Conservation (phyloP, 1,140 invertebrate species). For the Drosophila hydei region DNA sequence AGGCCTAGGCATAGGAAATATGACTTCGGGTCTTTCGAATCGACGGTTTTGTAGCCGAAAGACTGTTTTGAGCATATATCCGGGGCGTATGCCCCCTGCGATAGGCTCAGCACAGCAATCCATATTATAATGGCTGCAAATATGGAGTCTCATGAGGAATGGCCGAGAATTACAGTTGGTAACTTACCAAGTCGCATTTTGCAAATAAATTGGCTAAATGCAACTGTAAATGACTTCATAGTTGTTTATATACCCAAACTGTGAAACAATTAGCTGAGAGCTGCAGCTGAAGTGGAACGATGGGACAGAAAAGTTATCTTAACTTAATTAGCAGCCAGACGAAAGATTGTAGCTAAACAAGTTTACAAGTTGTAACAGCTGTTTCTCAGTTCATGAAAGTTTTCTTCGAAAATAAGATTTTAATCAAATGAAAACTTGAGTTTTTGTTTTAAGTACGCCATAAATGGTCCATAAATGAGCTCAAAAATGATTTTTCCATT, state of each 20-base stretch:
- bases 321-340: slow-evolving; percentile 7
- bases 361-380: neutral
- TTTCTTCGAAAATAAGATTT: neutral
- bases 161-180: neutral
- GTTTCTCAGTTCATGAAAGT: no score
- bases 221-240: no score
- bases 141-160: neutral
- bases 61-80: slow-evolving; percentile 19
- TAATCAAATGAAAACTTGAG: neutral
- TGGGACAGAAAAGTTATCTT: neutral
- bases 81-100: neutral
- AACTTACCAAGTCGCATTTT: slow-evolving; percentile 35
- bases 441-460: neutral
- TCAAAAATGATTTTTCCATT: slow-evolving; percentile 7
- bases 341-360: neutral
- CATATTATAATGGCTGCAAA: slow-evolving; percentile 18
- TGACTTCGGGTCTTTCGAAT: slow-evolving; percentile 10
- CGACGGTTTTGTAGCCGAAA: slow-evolving; percentile 29
- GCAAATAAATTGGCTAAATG: neutral
- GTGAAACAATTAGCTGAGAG: slow-evolving; percentile 22
- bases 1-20: slow-evolving; percentile 33
- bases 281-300: neutral
- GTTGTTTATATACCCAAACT: slow-evolving; percentile 12
- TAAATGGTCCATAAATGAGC: neutral
- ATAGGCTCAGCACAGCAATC: slow-evolving; percentile 20